Evolutionary conservation across 2,888 invertebrate genomes (phyloP), one percentile per base, ranked within the genome.

Genomic region (Polydrusus tereticollis): DNA sequence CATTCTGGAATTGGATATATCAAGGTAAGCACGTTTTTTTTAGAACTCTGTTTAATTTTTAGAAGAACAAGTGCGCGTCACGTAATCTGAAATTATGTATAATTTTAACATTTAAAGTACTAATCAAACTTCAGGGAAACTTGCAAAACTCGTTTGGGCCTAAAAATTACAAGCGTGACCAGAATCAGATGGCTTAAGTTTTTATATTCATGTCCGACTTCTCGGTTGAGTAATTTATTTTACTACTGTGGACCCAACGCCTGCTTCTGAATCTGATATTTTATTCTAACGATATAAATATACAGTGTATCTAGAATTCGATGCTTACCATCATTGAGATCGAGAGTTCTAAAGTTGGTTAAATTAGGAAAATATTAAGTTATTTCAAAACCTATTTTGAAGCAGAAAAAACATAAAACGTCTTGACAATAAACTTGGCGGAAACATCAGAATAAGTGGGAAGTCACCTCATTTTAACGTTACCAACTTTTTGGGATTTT

Each of bases 1-100:
- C 86, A 87, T 72, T 88, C 89, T 16, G 87, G 86, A 65, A 82
- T 85, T 0, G 89, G 89, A 0, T 88, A 87, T 86, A 81, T 89
- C 68, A 86, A 87, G 82, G 78, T 78, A n/a, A n/a, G n/a, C n/a
- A n/a, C n/a, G n/a, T n/a, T n/a, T n/a, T n/a, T n/a, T n/a, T n/a
- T n/a, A n/a, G n/a, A n/a, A n/a, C n/a, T n/a, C n/a, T n/a, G n/a
- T n/a, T n/a, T n/a, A n/a, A n/a, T n/a, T 29, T 14, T 14, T 12
- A 55, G 26, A 14, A 55, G 12, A 26, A 26, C 55, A 55, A 26
- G 12, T 16, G 26, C n/a, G 26, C 1, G 3, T 55, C 10, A 45
- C 8, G 20, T 18, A 45, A 45, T 45, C 20, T 20, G 0, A 45
- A 18, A 43, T 43, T 43, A 43, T 43, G 7, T 18, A 43, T 43